phyloP scores from a whole-genome alignment of 2,113 vertebrate species.

The Ophiodon elongatus region DNA sequence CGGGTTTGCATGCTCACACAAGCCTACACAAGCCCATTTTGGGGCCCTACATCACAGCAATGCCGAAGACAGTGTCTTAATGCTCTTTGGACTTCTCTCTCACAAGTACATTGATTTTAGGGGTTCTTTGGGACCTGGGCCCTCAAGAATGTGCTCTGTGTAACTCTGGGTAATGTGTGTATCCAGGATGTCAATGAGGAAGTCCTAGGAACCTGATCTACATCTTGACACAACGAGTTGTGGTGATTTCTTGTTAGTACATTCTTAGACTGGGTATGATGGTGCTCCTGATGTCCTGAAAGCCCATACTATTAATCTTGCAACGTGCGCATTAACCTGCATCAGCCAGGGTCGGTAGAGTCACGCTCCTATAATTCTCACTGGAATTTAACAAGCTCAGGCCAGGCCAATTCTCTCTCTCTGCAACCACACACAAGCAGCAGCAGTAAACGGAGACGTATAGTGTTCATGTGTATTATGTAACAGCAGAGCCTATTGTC shows the following conservation, averaged over 20 bases:
- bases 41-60: not conserved
- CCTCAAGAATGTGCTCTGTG: not conserved
- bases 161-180: not conserved
- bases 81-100: not conserved
- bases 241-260: not conserved
- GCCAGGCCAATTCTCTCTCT: not conserved
- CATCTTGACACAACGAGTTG: too few species aligned
- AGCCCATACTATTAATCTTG: not conserved
- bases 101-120: too few species aligned
- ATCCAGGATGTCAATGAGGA: not conserved
- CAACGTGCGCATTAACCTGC: not conserved
- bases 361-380: conserved; percentile 18
- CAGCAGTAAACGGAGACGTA: conserved; percentile 3
- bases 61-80: not conserved
- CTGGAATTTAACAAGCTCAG: conserved; percentile 23
- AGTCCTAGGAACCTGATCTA: not conserved
- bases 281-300: not conserved
- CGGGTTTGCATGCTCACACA: too few species aligned
- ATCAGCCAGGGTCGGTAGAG: not conserved
- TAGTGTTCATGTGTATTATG: conserved; percentile 25
- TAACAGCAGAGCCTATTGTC: conserved; percentile 54
- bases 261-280: not conserved
- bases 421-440: conserved; percentile 9
- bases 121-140: too few species aligned
- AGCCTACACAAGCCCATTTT: not conserved